Base-by-base conservation (phyloP, 2,888 invertebrate genomes). In the Nemotelus nigrinus region DNA sequence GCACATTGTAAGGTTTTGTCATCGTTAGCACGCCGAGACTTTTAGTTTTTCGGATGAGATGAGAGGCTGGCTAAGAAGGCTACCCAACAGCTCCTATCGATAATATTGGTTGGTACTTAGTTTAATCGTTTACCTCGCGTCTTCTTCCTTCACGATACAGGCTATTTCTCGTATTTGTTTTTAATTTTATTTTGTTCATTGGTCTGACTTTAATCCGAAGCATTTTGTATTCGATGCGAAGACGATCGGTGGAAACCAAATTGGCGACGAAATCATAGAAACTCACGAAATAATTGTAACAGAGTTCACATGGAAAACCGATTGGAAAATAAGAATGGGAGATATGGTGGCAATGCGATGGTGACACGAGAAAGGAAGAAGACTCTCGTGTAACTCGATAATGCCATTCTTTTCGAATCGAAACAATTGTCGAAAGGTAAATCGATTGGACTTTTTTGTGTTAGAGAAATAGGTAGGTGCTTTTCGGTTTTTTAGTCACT, bases 281-380 rank as follows among this genome's bases (percentile, higher is more conserved):
- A 79, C 77, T 79, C 79, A 79, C 79, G 79, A 79, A 79, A 77
- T 79, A 79, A 79, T 77, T 79, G 79, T 79, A 79, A 74, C 79
- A 77, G 68, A 70, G 67, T 68, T 76, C 70, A 70, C 53, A 41
- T 48, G 74, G 8, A 60, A 58, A 39, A n/a, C 39, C 44, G 10
- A 63, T 63, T 25, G 25, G 44, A 53, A 71, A 71, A 71, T 8
- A 71, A 44, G 10, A 71, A 3, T 3, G 50, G 39, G 50, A 50
- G 25, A 25, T 10, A 57, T 25, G 57, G 63, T 7, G 63, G 43
- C 41, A 43, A 63, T 63, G 2, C 58, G 41, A 63, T 63, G 63
- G 41, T 3, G 53, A 10, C 53, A 53, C 7, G 6, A 1, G 39
- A 44, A 6, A 71, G 57, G 44, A 71, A 57, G 71, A 71, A 53